Conservation (phyloP, 30 jellyfish, hydroid and myxozoan genomes). For the Mastigias papua region DNA sequence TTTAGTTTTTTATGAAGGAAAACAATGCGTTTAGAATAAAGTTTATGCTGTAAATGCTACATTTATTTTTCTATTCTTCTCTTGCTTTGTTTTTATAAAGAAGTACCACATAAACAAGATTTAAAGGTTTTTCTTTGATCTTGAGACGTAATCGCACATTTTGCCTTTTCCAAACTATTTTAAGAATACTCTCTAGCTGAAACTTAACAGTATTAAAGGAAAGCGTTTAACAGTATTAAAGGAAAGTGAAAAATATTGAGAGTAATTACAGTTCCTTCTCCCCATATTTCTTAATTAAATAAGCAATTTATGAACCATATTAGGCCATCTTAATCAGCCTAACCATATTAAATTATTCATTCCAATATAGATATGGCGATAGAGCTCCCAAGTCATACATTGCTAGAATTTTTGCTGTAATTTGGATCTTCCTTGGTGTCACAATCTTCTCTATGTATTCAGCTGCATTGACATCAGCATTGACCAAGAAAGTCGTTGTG, state of each 20-base stretch:
- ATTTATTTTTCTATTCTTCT: background rate
- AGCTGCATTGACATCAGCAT: slow-evolving; percentile 92
- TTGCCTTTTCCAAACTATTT: background rate
- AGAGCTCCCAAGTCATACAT: slow-evolving; percentile 91
- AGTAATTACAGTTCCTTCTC: too few relatives aligned
- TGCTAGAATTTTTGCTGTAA: slow-evolving; percentile 88
- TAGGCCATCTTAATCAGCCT: too few relatives aligned
- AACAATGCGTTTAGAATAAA: background rate
- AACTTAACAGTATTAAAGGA: too few relatives aligned
- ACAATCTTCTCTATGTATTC: slow-evolving; percentile 92
- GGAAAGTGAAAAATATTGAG: too few relatives aligned
- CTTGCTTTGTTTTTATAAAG: background rate
- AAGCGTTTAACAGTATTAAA: too few relatives aligned
- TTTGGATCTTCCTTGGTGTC: slow-evolving; percentile 91
- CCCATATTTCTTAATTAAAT: too few relatives aligned
- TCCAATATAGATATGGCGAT: slow-evolving; percentile 81
- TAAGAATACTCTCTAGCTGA: background rate
- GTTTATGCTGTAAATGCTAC: background rate
- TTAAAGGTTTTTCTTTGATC: background rate
- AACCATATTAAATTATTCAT: too few relatives aligned
- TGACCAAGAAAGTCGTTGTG: slow-evolving; percentile 65
- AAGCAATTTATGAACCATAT: too few relatives aligned
- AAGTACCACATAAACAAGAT: too few relatives aligned
- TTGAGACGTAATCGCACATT: background rate
- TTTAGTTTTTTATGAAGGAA: too few relatives aligned